Percentiles rank a stretch among this genome's conserved stretches.
phyloP scores from a whole-genome alignment of 1,140 invertebrate genomes.

The Megalopta genalis region DNA sequence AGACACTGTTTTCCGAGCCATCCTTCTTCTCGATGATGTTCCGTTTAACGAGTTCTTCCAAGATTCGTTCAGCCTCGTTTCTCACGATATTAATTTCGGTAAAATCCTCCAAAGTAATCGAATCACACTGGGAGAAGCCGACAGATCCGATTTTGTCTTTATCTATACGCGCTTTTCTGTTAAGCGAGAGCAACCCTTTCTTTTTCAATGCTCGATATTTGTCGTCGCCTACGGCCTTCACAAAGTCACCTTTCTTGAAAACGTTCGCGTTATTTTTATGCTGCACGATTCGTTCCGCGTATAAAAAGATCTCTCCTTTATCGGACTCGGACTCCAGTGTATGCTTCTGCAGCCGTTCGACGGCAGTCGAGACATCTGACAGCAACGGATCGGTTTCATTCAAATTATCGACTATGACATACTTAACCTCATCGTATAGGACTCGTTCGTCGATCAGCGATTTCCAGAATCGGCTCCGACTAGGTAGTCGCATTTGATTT shows the following conservation, averaged over 20 bases:
- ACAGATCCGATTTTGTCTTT: background rate
- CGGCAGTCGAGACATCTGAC: background rate
- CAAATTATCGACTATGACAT: background rate
- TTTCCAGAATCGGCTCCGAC: constrained; percentile 3
- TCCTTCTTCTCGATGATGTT: background rate
- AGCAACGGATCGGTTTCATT: background rate
- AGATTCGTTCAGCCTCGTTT: constrained; percentile 8
- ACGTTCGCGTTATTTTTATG: background rate
- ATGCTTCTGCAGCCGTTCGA: constrained; percentile 2
- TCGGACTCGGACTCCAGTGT: background rate
- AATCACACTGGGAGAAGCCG: background rate
- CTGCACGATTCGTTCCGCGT: background rate
- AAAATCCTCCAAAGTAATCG: constrained; percentile 1
- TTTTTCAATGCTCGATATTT: constrained; percentile 3
- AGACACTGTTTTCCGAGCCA: background rate
- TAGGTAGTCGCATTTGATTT: background rate
- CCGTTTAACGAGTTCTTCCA: background rate
- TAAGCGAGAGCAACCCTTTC: constrained; percentile 1
- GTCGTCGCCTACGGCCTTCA: background rate
- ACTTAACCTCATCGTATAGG: constrained; percentile 2
- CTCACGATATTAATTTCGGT: background rate
- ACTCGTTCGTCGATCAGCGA: background rate
- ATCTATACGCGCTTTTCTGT: constrained; percentile 3
- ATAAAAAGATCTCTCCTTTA: constrained; percentile 9
- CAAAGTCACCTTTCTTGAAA: background rate